These are phyloP conservation scores for Platyscapa corneri DNA, from an alignment of 1,140 invertebrate species.

Conservation along the genomic window DNA sequence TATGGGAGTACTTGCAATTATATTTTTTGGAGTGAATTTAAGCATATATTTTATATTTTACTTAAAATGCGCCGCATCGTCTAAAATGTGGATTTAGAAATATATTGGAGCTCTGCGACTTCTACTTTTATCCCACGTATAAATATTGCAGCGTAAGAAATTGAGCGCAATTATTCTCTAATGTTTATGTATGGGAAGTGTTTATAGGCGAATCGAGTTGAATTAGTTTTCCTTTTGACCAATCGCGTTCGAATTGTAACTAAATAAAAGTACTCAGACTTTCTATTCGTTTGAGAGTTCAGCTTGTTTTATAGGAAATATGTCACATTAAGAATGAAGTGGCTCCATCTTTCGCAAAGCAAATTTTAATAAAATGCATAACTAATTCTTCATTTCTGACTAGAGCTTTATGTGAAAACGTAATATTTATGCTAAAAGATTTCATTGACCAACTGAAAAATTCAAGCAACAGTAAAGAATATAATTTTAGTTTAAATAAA, in stretches of 20 bases:
- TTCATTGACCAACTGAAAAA: no score
- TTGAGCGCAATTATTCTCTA: neutral
- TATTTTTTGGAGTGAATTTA: no score
- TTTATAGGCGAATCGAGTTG: neutral
- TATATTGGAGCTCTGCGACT: neutral
- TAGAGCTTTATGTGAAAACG: no score
- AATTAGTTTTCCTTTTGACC: neutral
- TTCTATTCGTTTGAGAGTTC: neutral
- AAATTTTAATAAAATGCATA: neutral
- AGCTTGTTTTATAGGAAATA: neutral
- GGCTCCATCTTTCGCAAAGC: neutral
- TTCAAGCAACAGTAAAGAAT: no score
- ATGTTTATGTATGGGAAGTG: neutral
- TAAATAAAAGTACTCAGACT: neutral
- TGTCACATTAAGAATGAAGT: neutral
- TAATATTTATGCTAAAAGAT: no score
- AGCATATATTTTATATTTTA: no score
- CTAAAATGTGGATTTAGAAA: neutral
- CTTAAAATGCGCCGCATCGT: neutral
- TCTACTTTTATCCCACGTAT: neutral
- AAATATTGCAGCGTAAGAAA: conserved; percentile 13
- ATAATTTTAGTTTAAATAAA: no score
- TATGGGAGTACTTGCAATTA: no score
- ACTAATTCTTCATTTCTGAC: neutral
- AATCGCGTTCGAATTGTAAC: no score